Evolutionary conservation across 1,140 invertebrate species (phyloP).

Genomic region (Trichonephila inaurata): DNA sequence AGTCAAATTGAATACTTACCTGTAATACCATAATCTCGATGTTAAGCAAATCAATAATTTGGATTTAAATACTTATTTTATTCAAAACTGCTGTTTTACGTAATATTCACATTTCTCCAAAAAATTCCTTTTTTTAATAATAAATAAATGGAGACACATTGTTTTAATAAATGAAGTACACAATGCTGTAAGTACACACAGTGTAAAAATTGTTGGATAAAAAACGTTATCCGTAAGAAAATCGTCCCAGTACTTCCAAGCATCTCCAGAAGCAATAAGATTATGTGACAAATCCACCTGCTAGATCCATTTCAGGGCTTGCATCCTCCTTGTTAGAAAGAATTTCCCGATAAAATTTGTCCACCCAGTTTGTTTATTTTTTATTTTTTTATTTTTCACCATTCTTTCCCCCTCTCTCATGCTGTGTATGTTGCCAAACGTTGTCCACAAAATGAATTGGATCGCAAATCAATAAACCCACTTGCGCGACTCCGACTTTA

Average conservation of each 20-base stretch:
- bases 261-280: not conserved
- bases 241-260: not conserved
- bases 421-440: slow-evolving; percentile 39
- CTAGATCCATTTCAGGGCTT: slow-evolving; percentile 1
- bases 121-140: too few relatives aligned
- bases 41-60: too few relatives aligned
- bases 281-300: slow-evolving; percentile 5
- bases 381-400: not conserved
- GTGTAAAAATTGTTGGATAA: not conserved
- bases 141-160: too few relatives aligned
- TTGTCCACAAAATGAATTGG: slow-evolving; percentile 42
- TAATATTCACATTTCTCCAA: too few relatives aligned
- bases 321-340: slow-evolving; percentile 1
- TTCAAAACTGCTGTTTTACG: too few relatives aligned
- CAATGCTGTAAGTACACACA: not conserved
- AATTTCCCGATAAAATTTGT: slow-evolving; percentile 50
- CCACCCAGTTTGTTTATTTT: slow-evolving; percentile 18
- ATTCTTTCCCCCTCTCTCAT: not conserved
- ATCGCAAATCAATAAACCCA: slow-evolving; percentile 61
- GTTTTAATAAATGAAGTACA: too few relatives aligned
- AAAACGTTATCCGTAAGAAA: not conserved
- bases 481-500: slow-evolving; percentile 46
- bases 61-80: too few relatives aligned
- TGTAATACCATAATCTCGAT: too few relatives aligned
- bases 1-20: too few relatives aligned